Base-by-base conservation (phyloP, 2,888 invertebrate species). In the Gasteruption jaculator region DNA sequence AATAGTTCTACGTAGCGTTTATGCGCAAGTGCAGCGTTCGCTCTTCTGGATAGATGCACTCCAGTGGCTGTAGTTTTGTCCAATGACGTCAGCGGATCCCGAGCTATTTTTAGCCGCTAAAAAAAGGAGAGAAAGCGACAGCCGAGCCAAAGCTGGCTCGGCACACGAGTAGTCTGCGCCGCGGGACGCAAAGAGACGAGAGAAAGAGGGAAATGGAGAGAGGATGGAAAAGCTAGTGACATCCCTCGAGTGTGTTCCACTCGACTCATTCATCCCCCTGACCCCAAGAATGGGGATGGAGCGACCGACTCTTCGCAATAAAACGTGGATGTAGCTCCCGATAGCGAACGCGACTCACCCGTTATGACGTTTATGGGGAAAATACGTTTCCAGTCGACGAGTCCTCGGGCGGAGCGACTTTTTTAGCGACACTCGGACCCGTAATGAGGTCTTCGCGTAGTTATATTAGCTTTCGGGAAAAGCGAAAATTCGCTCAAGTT, bases 41-140 rank as follows among this genome's bases (percentile, higher is more conserved):
- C 12, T 27, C 27, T 38, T 30, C 11, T 21, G 29, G 11, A 36
- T 25, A 8, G 16, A 14, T 26, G 30, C 45, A 21, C 41, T 41
- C 38, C 39, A 43, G 36, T 44, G 41, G 43, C 48, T 40, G 46
- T 49, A 51, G 48, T 57, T 53, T 54, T 46, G 53, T 57, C 47
- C 43, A 33, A 58, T 60, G 60, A 60, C 60, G 60, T 60, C 57
- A 58, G 55, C 48, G 56, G 48, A 48, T 48, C 45, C 41, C 44
- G 22, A 30, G 52, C 53, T 60, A 60, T 60, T 60, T 60, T 60
- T 60, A 58, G 57, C 36, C 44, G 43, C 30, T 39, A 21, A 18
- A 35, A 40, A 41, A 38, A 41, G 37, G 16, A 35, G 18, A 19
- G 18, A 19, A 35, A 24, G 16, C 24, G 22, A 15, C n/a, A 10